Evolutionary conservation across 2,797 vertebrate genomes (phyloP).

Genomic region (Gorsachius magnificus): DNA sequence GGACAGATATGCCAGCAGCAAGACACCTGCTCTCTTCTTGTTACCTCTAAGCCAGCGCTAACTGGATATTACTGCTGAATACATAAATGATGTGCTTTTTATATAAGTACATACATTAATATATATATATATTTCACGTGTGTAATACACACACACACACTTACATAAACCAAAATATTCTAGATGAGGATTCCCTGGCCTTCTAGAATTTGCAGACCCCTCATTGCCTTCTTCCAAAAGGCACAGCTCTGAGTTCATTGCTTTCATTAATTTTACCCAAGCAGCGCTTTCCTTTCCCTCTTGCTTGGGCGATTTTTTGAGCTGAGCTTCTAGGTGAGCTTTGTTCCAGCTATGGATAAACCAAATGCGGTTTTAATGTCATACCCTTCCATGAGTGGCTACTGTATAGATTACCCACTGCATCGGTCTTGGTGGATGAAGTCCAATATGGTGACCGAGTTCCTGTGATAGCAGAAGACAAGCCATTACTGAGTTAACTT

Average conservation of each 20-base stretch:
- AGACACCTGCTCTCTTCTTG: neutral
- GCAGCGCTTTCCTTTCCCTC: neutral
- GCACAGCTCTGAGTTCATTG: neutral
- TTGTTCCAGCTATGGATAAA: neutral
- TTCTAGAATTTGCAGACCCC: neutral
- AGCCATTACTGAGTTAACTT: neutral
- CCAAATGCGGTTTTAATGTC: neutral
- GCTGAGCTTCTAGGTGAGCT: neutral
- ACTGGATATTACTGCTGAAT: neutral
- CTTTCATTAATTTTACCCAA: neutral
- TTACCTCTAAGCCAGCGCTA: neutral
- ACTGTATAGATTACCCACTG: neutral
- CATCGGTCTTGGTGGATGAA: neutral
- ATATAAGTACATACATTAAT: neutral
- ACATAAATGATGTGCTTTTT: neutral
- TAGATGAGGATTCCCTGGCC: neutral
- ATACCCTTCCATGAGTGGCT: neutral
- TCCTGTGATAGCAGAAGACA: neutral
- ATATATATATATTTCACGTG: fast-evolving
- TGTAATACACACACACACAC: neutral
- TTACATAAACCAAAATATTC: neutral
- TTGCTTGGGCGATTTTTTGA: neutral
- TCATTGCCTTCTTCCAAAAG: neutral
- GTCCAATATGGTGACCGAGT: neutral
- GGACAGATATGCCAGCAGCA: neutral